A percentile compares a stretch with the other conserved stretches of the same genome.
These are phyloP conservation scores for Bos indicus DNA, from an alignment of 2,113 vertebrate genomes.

Conservation along the genomic window DNA sequence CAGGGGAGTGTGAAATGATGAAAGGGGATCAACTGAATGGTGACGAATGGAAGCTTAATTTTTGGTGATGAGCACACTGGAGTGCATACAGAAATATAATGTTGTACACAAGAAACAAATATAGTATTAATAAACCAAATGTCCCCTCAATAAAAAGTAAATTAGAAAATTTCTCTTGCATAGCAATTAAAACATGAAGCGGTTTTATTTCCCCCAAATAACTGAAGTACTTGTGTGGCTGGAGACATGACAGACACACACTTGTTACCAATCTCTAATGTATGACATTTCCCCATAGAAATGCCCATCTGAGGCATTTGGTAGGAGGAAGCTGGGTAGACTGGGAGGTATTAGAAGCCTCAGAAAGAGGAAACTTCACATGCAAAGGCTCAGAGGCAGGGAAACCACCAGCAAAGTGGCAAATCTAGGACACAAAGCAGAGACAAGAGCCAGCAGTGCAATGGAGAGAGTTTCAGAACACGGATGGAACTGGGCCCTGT, in stretches of 20 bases:
- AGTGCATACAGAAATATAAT: neutral
- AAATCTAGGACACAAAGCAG: neutral
- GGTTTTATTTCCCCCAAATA: neutral
- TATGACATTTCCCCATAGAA: neutral
- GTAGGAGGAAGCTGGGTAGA: neutral
- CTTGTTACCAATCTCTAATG: too few relatives aligned
- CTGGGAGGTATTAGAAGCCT: neutral
- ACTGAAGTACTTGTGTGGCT: neutral
- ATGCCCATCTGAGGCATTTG: rapidly evolving
- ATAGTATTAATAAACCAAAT: neutral
- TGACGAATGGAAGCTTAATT: neutral
- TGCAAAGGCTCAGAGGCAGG: neutral
- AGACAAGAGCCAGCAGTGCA: neutral
- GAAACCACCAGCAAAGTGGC: neutral
- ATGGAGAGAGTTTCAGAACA: neutral
- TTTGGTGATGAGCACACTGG: neutral
- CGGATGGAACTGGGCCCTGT: rapidly evolving
- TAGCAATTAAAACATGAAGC: neutral
- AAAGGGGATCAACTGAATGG: neutral
- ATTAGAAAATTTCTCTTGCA: rapidly evolving
- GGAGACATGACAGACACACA: rapidly evolving
- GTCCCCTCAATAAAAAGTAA: neutral
- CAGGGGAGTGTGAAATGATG: neutral
- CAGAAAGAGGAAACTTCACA: neutral
- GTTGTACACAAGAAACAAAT: neutral